Evolutionary conservation across 2,113 vertebrate species (phyloP).

Genomic region (Rhinopomastus cyanomelas): DNA sequence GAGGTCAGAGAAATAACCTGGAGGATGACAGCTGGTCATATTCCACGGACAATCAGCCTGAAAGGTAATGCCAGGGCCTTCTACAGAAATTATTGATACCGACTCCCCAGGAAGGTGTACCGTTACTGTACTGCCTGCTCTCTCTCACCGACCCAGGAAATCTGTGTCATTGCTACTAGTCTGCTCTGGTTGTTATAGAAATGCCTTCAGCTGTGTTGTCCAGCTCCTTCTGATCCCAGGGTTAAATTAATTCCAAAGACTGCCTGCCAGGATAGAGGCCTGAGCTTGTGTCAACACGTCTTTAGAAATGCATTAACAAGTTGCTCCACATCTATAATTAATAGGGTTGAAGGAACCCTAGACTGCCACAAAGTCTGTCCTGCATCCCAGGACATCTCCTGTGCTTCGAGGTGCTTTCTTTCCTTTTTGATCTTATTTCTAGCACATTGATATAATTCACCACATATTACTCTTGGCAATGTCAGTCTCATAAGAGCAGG

Average conservation of each 20-base stretch:
- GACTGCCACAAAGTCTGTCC: not conserved
- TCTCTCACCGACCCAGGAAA: not conserved
- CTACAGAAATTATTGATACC: constrained; percentile 63
- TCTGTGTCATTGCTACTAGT: not conserved
- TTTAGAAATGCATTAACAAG: constrained; percentile 56
- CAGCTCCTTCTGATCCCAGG: not conserved
- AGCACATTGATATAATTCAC: not conserved
- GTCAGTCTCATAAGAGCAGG: not conserved
- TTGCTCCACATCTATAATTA: constrained; percentile 57
- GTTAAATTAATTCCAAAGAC: constrained; percentile 9
- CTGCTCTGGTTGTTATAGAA: not conserved
- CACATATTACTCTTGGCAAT: not conserved
- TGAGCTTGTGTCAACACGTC: not conserved
- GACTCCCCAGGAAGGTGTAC: not conserved
- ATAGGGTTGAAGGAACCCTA: constrained; percentile 27
- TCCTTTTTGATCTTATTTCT: not conserved
- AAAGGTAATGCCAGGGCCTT: constrained; percentile 34
- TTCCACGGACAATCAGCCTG: constrained; percentile 25
- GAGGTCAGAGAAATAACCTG: not conserved
- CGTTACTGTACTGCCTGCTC: constrained; percentile 20
- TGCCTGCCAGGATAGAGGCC: not conserved
- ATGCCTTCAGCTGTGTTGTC: not conserved
- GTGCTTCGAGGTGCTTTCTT: not conserved
- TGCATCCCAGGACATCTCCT: not conserved
- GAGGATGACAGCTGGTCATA: constrained; percentile 2